Conservation (phyloP, 1,140 invertebrate species). For the Megathymus violae region DNA sequence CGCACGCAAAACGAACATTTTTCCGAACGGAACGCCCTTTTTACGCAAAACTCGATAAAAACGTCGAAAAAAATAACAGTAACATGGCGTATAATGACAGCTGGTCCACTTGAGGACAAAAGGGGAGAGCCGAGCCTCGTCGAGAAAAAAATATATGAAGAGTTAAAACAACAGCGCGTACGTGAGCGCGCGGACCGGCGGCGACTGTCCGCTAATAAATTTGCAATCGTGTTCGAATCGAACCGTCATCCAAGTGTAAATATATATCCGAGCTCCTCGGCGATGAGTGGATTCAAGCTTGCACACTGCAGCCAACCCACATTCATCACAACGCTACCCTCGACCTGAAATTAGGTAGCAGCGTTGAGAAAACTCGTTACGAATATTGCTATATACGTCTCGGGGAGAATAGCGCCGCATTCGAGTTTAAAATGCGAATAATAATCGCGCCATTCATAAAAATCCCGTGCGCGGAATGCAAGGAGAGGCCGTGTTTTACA, state of each 20-base stretch:
- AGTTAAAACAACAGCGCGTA: slow-evolving; percentile 81
- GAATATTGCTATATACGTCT: slow-evolving; percentile 81
- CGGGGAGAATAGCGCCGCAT: slow-evolving; percentile 77
- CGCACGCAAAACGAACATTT: slow-evolving; percentile 83
- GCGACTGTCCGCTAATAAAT: slow-evolving; percentile 76
- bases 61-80: slow-evolving; percentile 84
- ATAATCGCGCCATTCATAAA: slow-evolving; percentile 82
- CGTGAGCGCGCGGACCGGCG: slow-evolving; percentile 63
- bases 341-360: slow-evolving; percentile 78
- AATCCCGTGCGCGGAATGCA: slow-evolving; percentile 80
- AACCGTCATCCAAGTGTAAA: slow-evolving; percentile 37
- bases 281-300: slow-evolving; percentile 54
- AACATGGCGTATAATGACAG: slow-evolving; percentile 85
- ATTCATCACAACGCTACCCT: slow-evolving; percentile 51
- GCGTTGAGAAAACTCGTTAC: slow-evolving; percentile 80
- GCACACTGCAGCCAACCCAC: slow-evolving; percentile 46
- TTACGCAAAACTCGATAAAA: slow-evolving; percentile 83
- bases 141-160: slow-evolving; percentile 81
- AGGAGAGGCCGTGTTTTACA: slow-evolving; percentile 80
- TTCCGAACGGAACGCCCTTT: slow-evolving; percentile 80
- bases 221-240: slow-evolving; percentile 77
- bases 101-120: slow-evolving; percentile 84
- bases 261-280: slow-evolving; percentile 42
- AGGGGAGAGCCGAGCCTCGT: slow-evolving; percentile 80
- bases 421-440: slow-evolving; percentile 83